Base-by-base conservation (phyloP, 2,797 vertebrate species). In the Eulemur coronatus region DNA sequence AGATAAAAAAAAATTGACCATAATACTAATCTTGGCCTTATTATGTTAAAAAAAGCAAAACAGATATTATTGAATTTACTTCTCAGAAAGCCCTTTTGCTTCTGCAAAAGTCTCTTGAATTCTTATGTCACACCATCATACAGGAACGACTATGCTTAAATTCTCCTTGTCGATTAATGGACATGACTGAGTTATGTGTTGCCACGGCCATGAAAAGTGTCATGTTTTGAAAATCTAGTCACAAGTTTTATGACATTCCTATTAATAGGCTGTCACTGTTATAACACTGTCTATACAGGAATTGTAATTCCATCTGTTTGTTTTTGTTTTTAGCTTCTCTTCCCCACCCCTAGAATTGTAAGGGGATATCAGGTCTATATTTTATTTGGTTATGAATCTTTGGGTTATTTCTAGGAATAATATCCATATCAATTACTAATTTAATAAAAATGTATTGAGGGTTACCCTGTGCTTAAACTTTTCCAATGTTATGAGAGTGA, bases 381-480 rank as follows among this genome's bases (percentile, higher is more conserved):
- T 92, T 80, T 93, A 55, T 76, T 78, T 63, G 73, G 26, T 73
- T 73, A 55, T 84, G 28, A 87, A 95, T 4, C 7, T 85, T 78
- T 95, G 89, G 76, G 33, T 78, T 96, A 61, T 84, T 90, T 94
- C 24, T 92, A 55, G 22, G 12, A 50, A 82, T 81, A 89, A 57
- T 57, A 43, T 73, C 24, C 35, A 81, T 84, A 70, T 72, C 67
- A 72, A 17, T 91, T 48, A 70, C 80, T 80, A 4, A 55, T 73
- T 89, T 48, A 63, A 70, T 18, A 79, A 75, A 76, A 43, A 50
- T 7, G 87, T 75, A 26, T 35, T 92, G 10, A 81, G 28, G 35
- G 14, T 17, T 75, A 41, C 28, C 14, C 7, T 48, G 10, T 96
- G 41, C 46, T 78, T 94, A 35, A 10, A 55, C 15, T 97, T 94